phyloP scores from a whole-genome alignment of 1,140 invertebrate species.

The Orchesella cincta region DNA sequence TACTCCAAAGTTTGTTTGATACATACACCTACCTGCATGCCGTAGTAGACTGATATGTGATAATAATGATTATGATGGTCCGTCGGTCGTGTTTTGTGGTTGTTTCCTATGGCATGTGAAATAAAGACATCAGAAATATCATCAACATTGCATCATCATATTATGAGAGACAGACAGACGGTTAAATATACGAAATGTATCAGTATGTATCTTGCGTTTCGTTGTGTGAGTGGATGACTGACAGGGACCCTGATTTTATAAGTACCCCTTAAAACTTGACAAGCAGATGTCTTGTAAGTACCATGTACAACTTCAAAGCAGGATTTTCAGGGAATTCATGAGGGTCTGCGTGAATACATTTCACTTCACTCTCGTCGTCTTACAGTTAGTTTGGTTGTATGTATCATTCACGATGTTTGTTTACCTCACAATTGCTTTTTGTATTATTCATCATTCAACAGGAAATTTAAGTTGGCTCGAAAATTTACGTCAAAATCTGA shows the following conservation, averaged over 20 bases:
- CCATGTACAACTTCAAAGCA: not conserved
- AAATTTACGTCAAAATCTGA: too few relatives aligned
- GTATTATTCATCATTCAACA: too few relatives aligned
- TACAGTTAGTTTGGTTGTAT: too few relatives aligned
- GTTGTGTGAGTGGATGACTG: conserved; percentile 6
- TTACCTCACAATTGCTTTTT: too few relatives aligned
- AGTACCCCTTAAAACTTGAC: conserved; percentile 5
- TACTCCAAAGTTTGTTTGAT: not conserved
- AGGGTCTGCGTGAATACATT: not conserved
- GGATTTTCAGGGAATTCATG: not conserved
- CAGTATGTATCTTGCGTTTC: too few relatives aligned
- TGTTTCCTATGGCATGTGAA: not conserved
- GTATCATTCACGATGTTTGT: too few relatives aligned
- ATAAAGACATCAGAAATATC: not conserved
- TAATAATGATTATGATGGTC: not conserved
- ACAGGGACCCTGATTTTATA: conserved; percentile 18
- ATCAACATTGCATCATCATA: not conserved
- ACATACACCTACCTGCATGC: not conserved
- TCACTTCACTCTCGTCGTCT: too few relatives aligned
- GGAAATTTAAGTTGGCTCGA: too few relatives aligned
- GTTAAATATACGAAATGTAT: not conserved
- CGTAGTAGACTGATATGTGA: not conserved
- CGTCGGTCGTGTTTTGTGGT: not conserved
- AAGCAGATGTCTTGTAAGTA: conserved; percentile 13
- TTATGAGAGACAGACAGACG: not conserved